Percentiles rank a stretch among this genome's conserved stretches.
phyloP scores from a whole-genome alignment of 2,797 vertebrate genomes.

The Platyrinchus mystaceus region DNA sequence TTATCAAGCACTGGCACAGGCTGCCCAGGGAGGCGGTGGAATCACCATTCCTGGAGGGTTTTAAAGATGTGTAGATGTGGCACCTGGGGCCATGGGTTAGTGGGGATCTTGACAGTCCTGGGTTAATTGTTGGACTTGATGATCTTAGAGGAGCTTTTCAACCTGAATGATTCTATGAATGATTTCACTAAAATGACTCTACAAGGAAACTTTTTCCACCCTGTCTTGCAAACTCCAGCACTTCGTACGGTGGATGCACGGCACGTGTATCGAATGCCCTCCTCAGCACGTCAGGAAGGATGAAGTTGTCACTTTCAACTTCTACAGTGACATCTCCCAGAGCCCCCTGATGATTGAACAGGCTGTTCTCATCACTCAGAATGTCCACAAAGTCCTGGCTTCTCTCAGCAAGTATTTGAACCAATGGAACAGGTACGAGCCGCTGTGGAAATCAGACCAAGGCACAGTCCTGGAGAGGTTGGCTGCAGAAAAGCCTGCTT shows the following conservation, averaged over 20 bases:
- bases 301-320: slow-evolving; percentile 80
- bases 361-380: slow-evolving; percentile 80
- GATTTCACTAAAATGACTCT: not conserved
- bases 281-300: slow-evolving; percentile 80
- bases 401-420: slow-evolving; percentile 79
- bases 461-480: slow-evolving; percentile 83
- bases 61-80: not conserved
- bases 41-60: not conserved
- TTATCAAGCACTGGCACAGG: not conserved
- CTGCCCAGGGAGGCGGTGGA: not conserved
- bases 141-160: not conserved
- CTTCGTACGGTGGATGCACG: slow-evolving; percentile 92
- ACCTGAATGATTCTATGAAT: not conserved
- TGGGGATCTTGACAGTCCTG: not conserved
- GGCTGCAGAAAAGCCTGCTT: slow-evolving; percentile 84
- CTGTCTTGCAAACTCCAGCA: slow-evolving; percentile 67
- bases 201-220: not conserved
- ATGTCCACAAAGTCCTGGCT: slow-evolving; percentile 79
- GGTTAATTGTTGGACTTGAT: not conserved
- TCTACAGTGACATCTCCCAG: slow-evolving; percentile 84
- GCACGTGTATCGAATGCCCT: slow-evolving; percentile 89
- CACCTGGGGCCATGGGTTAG: not conserved
- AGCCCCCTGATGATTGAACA: slow-evolving; percentile 82
- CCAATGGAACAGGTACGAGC: slow-evolving; percentile 86
- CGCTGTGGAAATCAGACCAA: slow-evolving; percentile 89